Evolutionary conservation across 2,113 vertebrate species (phyloP).

Genomic region (Vireo altiloquus): DNA sequence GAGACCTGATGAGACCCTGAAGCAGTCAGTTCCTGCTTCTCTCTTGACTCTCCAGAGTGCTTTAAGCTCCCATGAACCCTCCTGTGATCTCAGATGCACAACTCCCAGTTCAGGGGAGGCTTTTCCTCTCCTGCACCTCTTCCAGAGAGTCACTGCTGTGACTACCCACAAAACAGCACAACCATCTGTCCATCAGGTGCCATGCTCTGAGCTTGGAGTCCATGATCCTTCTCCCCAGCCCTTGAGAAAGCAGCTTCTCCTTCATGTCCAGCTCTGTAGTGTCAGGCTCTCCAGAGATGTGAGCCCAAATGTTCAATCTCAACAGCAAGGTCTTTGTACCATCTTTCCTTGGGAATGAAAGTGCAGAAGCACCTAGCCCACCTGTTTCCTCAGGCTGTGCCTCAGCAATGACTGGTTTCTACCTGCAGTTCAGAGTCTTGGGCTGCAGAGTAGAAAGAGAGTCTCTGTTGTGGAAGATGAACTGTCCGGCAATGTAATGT

Average conservation of each 20-base stretch:
- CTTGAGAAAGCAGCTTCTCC: not conserved
- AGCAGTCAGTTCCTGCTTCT: not conserved
- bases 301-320: not conserved
- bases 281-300: not conserved
- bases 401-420: not conserved
- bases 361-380: not conserved
- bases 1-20: not conserved
- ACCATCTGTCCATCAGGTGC: not conserved
- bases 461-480: not conserved
- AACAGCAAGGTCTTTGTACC: not conserved
- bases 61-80: not conserved
- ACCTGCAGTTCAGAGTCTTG: not conserved
- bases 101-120: not conserved
- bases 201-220: not conserved
- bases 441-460: not conserved
- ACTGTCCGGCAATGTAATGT: rapidly evolving
- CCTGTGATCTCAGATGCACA: not conserved
- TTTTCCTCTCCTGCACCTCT: not conserved
- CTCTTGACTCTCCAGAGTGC: not conserved
- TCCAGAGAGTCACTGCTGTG: not conserved
- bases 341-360: not conserved
- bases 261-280: not conserved
- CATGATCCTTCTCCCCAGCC: not conserved
- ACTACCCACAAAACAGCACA: not conserved
- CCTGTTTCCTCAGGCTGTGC: not conserved